Evolutionary conservation across 1,140 invertebrate genomes (phyloP).

Genomic region (Hylyphantes graminicola): DNA sequence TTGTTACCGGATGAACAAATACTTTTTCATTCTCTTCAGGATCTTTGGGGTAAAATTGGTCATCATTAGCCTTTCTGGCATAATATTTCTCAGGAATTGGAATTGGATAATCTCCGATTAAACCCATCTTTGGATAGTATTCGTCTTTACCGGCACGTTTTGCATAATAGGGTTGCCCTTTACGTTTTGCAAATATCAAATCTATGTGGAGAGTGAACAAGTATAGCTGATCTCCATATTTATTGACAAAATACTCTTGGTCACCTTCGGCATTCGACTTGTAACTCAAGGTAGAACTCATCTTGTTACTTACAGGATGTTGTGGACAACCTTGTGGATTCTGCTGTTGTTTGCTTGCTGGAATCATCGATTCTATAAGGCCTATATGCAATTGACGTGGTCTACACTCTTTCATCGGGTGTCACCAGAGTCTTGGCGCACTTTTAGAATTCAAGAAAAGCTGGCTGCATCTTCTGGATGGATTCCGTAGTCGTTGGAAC

Average conservation of each 20-base stretch:
- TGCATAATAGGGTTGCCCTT: background rate
- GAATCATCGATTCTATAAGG: conserved; percentile 21
- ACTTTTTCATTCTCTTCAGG: background rate
- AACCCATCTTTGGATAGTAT: background rate
- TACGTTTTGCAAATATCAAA: background rate
- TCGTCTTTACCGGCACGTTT: background rate
- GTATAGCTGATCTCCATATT: background rate
- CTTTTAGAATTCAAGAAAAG: conserved; percentile 14
- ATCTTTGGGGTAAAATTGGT: background rate
- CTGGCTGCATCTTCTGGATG: background rate
- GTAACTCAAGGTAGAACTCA: too few species aligned
- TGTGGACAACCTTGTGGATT: background rate
- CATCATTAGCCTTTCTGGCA: background rate
- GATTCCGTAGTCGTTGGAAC: background rate
- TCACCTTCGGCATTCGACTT: background rate
- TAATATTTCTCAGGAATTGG: background rate
- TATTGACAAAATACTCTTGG: background rate
- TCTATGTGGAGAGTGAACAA: background rate
- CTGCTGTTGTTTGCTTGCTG: background rate
- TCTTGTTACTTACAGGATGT: background rate
- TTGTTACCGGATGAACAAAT: background rate
- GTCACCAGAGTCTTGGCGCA: background rate
- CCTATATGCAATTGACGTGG: background rate
- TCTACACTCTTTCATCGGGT: background rate
- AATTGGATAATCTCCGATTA: background rate